Conservation (phyloP, 1,140 invertebrate species). For the Trachymyrmex cornetzi region DNA sequence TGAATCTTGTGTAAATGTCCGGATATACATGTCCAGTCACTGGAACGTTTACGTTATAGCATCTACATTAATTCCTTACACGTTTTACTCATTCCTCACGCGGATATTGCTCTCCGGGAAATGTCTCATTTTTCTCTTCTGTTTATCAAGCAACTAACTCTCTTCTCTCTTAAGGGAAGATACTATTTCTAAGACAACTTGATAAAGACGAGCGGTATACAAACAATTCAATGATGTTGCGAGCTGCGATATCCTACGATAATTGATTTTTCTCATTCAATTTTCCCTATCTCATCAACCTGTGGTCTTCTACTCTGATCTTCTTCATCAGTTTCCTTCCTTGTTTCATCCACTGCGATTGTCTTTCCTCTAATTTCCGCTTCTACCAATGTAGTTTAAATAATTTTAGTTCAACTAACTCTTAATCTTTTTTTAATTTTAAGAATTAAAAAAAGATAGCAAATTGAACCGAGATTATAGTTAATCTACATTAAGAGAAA, state of each 20-base stretch:
- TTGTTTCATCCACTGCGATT: not conserved
- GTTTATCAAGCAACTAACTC: constrained; percentile 3
- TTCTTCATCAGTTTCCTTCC: not conserved
- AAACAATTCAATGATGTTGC: constrained; percentile 50
- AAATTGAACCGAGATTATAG: too few relatives aligned
- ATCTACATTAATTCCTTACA: not conserved
- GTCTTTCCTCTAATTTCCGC: not conserved
- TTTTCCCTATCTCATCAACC: constrained; percentile 67
- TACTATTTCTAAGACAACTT: constrained; percentile 40
- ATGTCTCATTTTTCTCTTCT: not conserved
- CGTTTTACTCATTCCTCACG: not conserved
- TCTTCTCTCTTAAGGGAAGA: not conserved
- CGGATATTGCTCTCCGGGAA: not conserved
- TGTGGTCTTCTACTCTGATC: not conserved
- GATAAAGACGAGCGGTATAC: not conserved
- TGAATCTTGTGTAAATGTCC: too few relatives aligned
- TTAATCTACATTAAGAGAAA: too few relatives aligned
- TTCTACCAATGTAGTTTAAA: too few relatives aligned
- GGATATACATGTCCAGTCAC: too few relatives aligned
- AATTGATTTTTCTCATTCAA: constrained; percentile 75
- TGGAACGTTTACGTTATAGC: too few relatives aligned
- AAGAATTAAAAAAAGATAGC: too few relatives aligned
- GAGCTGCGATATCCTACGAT: constrained; percentile 24
- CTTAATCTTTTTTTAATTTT: too few relatives aligned
- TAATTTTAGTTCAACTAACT: too few relatives aligned